Evolutionary conservation across 2,113 vertebrate species (phyloP).

Genomic region (Sakesphorus luctuosus): DNA sequence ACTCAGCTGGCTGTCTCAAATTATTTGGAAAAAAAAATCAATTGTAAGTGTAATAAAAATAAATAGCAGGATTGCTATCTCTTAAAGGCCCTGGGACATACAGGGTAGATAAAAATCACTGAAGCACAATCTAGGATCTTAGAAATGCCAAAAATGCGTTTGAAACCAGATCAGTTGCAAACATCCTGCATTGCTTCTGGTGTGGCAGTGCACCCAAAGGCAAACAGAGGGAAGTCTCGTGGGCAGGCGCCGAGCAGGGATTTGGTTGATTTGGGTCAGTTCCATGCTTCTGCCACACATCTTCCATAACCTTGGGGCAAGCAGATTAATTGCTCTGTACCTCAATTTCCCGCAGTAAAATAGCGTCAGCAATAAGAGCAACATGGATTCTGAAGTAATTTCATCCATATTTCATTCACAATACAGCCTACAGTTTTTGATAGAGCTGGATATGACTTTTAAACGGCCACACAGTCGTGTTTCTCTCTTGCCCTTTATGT

Average conservation of each 20-base stretch:
- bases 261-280: not conserved
- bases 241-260: not conserved
- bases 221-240: not conserved
- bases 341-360: not conserved
- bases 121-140: conserved; percentile 3
- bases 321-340: not conserved
- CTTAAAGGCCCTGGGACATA: not conserved
- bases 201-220: not conserved
- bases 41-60: conserved; percentile 26
- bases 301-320: not conserved
- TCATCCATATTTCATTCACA: not conserved
- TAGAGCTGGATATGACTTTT: not conserved
- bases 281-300: not conserved
- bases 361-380: not conserved
- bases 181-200: not conserved
- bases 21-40: conserved; percentile 5
- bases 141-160: conserved; percentile 34
- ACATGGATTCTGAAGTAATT: not conserved
- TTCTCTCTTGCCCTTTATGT: not conserved
- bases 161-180: conserved; percentile 29
- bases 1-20: not conserved
- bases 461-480: not conserved
- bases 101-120: conserved; percentile 41
- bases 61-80: not conserved
- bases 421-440: not conserved